Conservation (phyloP, 2,888 invertebrate species). For the Calliscelio sp. region DNA sequence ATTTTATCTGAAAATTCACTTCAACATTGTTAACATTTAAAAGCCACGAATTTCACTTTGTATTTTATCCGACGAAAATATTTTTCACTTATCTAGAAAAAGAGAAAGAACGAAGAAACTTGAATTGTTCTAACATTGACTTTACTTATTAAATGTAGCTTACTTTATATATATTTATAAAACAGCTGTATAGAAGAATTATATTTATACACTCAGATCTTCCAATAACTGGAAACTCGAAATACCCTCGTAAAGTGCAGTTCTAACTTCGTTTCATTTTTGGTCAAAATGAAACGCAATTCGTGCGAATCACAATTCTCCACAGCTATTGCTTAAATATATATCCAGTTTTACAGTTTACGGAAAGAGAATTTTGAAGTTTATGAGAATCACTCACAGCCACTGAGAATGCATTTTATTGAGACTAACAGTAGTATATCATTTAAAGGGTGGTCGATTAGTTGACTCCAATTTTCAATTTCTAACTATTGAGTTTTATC, state of each 20-base stretch:
- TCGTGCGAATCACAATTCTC: slow-evolving; percentile 7
- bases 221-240: slow-evolving; percentile 1
- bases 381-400: slow-evolving; percentile 14
- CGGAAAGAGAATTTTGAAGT: slow-evolving; percentile 5
- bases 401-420: slow-evolving; percentile 1
- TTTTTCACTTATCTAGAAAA: no score
- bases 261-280: slow-evolving; percentile 17
- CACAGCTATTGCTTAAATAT: slow-evolving; percentile 14
- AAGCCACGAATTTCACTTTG: no score
- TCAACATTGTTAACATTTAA: no score
- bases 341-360: slow-evolving; percentile 16
- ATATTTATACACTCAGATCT: slow-evolving; percentile 6
- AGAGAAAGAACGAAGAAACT: no score
- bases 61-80: no score
- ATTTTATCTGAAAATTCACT: no score
- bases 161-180: not conserved
- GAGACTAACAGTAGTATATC: no score
- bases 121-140: no score
- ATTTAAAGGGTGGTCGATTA: no score
- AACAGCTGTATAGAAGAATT: not conserved
- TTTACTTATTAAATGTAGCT: not conserved
- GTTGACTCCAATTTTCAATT: no score
- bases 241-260: slow-evolving; percentile 31
- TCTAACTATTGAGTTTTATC: no score
- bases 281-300: slow-evolving; percentile 10